Evolutionary conservation across 2,797 vertebrate species (phyloP).

Genomic region (Triplophysa yarkandensis): DNA sequence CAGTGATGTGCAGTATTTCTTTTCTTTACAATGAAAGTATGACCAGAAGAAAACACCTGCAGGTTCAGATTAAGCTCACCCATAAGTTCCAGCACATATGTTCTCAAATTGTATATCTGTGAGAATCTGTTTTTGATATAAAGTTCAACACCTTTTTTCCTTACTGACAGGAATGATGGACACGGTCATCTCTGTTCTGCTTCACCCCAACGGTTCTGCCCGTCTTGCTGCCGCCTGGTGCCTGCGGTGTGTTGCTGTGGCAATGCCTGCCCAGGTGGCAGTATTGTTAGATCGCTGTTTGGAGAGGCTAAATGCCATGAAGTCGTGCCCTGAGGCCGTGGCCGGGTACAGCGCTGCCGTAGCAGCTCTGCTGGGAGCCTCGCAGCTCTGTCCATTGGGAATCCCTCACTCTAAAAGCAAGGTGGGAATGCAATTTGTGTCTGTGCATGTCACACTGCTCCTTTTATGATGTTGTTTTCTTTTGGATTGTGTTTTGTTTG

Average conservation of each 20-base stretch:
- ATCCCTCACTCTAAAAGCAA: slow-evolving; percentile 89
- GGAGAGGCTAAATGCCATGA: slow-evolving; percentile 79
- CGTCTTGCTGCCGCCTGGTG: slow-evolving; percentile 89
- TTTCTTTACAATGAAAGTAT: slow-evolving; percentile 8
- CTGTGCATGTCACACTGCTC: background rate
- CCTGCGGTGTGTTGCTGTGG: slow-evolving; percentile 82
- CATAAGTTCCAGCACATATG: background rate
- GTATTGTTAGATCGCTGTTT: slow-evolving; percentile 83
- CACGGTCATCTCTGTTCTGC: slow-evolving; percentile 79
- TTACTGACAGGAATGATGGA: slow-evolving; percentile 82
- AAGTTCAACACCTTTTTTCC: slow-evolving; percentile 11
- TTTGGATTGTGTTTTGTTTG: background rate
- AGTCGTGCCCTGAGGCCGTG: slow-evolving; percentile 86
- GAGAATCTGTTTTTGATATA: background rate
- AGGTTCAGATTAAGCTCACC: background rate
- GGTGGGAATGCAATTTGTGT: slow-evolving; percentile 68
- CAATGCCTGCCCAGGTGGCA: slow-evolving; percentile 80
- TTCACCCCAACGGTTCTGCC: slow-evolving; percentile 81
- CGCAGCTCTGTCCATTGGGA: slow-evolving; percentile 86
- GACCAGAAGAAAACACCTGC: slow-evolving; percentile 1
- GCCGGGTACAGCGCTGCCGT: slow-evolving; percentile 86
- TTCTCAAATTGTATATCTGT: background rate
- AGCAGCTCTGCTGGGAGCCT: slow-evolving; percentile 85
- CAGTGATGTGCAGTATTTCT: background rate
- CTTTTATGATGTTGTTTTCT: background rate